Evolutionary conservation across 2,797 vertebrate species (phyloP).

Genomic region (Brotula barbata): DNA sequence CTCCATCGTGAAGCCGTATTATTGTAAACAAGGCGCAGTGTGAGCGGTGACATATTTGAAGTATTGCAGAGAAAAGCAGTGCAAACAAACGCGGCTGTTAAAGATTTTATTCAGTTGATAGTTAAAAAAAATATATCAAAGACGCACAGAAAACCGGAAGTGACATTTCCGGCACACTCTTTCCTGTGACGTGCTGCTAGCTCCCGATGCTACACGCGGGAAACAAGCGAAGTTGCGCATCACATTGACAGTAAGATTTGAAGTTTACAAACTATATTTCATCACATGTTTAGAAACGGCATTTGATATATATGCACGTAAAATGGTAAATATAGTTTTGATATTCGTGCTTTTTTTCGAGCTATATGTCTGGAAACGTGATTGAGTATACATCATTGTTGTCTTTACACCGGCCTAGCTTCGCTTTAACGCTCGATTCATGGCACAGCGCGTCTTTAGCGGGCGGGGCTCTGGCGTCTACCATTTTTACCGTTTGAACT

Average conservation of each 20-base stretch:
- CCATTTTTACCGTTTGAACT: neutral
- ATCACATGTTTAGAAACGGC: fast-evolving
- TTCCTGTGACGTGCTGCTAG: conserved; percentile 75
- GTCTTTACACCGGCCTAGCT: conserved; percentile 51
- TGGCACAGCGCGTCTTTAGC: fast-evolving
- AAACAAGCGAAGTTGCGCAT: conserved; percentile 66
- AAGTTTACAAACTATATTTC: conserved; percentile 24
- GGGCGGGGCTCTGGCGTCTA: conserved; percentile 13
- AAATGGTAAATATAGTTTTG: fast-evolving
- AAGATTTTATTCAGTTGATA: too few species aligned
- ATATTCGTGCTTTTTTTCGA: neutral
- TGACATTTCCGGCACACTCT: neutral
- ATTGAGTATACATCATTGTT: conserved; percentile 21
- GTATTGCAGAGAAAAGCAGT: too few species aligned
- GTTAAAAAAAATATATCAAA: neutral
- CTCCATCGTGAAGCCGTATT: neutral
- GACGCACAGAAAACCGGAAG: conserved; percentile 59
- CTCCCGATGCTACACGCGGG: conserved; percentile 82
- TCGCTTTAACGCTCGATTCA: conserved; percentile 33
- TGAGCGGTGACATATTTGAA: fast-evolving
- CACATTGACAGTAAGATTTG: conserved; percentile 61
- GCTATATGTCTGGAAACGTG: neutral
- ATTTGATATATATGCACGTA: fast-evolving
- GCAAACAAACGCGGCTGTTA: too few species aligned
- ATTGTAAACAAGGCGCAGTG: neutral